Conservation (phyloP, 2,113 vertebrate genomes). For the Cyanoderma ruficeps region DNA sequence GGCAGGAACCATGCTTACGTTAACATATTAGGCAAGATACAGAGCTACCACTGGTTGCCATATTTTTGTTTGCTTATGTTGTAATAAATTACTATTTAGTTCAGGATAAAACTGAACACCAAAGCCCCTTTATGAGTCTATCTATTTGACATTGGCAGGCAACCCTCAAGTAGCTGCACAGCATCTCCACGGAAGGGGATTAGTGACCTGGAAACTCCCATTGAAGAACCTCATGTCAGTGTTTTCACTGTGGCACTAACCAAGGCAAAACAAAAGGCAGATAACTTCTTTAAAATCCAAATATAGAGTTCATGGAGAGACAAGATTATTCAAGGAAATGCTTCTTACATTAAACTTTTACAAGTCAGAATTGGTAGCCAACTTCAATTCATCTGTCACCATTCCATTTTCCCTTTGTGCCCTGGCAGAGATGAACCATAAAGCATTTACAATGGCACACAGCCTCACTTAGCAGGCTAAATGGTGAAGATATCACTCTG, state of each 20-base stretch:
- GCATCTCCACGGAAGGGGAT: constrained; percentile 11
- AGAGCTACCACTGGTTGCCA: background rate
- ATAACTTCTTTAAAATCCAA: background rate
- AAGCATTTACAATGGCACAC: background rate
- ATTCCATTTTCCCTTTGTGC: background rate
- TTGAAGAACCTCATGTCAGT: background rate
- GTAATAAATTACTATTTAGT: constrained; percentile 63
- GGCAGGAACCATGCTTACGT: constrained; percentile 50
- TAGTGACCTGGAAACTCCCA: constrained; percentile 29
- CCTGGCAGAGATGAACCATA: background rate
- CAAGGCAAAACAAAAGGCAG: background rate
- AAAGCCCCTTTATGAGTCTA: constrained; percentile 30
- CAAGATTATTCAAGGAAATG: background rate
- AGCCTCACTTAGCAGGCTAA: background rate
- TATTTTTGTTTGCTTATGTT: constrained; percentile 51
- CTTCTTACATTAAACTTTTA: background rate
- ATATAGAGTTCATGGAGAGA: background rate
- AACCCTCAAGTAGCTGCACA: constrained; percentile 35
- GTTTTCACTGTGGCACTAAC: background rate
- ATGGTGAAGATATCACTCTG: background rate
- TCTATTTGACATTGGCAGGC: constrained; percentile 44
- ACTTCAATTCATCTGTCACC: background rate
- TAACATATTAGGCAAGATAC: constrained; percentile 48
- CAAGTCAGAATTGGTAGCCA: background rate
- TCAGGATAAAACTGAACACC: constrained; percentile 24